A percentile compares a stretch with the other conserved stretches of the same genome.
Conservation (phyloP, 2,113 vertebrate species). For the Pionites leucogaster region DNA sequence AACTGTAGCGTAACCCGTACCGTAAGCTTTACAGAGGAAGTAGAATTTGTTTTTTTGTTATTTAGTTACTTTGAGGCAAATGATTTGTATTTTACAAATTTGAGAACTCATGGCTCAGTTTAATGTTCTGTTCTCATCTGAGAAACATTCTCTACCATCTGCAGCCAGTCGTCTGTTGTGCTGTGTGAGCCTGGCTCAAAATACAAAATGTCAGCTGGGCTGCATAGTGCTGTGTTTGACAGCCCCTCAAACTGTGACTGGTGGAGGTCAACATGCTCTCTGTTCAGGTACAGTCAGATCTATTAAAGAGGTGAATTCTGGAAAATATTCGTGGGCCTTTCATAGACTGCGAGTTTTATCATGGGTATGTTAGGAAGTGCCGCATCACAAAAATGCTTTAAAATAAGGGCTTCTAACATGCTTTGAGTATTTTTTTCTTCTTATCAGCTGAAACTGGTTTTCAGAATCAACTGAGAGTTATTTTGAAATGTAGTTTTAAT, state of each 20-base stretch:
- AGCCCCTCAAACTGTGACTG: background rate
- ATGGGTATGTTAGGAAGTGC: background rate
- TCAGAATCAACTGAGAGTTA: background rate
- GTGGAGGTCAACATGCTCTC: background rate
- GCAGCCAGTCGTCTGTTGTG: background rate
- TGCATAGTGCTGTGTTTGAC: background rate
- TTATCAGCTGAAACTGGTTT: background rate
- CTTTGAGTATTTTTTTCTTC: background rate
- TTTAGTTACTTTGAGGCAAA: background rate
- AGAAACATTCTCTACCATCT: background rate
- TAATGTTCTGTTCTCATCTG: background rate
- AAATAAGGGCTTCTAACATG: background rate
- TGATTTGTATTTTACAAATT: background rate
- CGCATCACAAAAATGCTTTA: background rate
- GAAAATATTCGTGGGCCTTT: background rate
- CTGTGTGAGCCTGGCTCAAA: background rate
- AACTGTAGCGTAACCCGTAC: background rate
- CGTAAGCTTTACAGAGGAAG: background rate
- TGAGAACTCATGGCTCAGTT: background rate
- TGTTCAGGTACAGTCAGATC: background rate
- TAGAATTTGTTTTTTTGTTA: background rate
- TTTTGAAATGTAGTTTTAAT: background rate
- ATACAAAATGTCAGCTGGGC: background rate
- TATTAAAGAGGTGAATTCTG: background rate
- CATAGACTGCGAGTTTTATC: background rate